Evolutionary conservation across 2,113 vertebrate species (phyloP), one percentile per base, ranked within the genome.

Genomic region (Heterochromis multidens): DNA sequence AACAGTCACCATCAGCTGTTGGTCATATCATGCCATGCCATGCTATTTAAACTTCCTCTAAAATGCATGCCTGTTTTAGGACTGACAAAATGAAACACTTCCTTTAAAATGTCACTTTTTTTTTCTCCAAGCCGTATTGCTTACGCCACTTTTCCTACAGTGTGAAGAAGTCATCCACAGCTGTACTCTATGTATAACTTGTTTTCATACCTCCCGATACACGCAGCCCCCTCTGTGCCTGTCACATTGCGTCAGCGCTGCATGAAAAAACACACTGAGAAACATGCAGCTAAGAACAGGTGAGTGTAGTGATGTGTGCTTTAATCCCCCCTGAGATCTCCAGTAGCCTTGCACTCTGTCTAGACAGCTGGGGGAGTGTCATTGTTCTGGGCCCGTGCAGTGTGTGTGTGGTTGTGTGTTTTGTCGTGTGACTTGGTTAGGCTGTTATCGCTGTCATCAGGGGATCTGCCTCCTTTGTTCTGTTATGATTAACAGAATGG

Each of bases 311-410:
- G 33, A 65, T 63, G 89, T 89, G 87, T 86, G 87, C 58, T 83
- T 67, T 87, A 88, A 90, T 88, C 84, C 85, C 84, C 87, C 61
- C 56, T 37, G 87, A 92, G 89, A 92, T 82, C 87, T 80, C 89
- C 86, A 82, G 57, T 83, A 82, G 87, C 77, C 84, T 82, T 76
- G 76, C 70, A 46, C 83, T 82, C 85, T 27, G 92, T 94, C 94
- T 94, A 92, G 92, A 92, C 93, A 91, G 87, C 87, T 91, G 85
- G 79, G 70, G 46, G 80, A 83, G 89, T 82, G 92, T 91, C 91
- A 92, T 89, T 92, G 93, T 93, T 89, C 78, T 58, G 29, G 77
- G 62, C 77, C 43, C 79, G 59, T 29, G 31, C 43, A 63, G 65
- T 60, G 29, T 74, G 79, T 80, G 62, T 79, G 65, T 82, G 52